These are phyloP conservation scores for Eupristina koningsbergeri DNA, from an alignment of 1,140 invertebrate genomes.

Conservation along the genomic window DNA sequence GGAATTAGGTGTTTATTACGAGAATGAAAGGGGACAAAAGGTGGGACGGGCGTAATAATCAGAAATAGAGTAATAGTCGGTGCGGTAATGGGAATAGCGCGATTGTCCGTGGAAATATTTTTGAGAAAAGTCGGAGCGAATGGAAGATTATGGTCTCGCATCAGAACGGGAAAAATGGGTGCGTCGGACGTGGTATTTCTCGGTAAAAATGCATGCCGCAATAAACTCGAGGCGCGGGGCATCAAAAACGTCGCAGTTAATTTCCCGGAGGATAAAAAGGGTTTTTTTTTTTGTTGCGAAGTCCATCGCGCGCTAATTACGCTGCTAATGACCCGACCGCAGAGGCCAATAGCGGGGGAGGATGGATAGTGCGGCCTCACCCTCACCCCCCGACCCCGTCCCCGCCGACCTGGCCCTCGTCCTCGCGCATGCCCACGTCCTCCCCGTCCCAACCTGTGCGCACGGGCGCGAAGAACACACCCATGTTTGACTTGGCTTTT, in stretches of 20 bases:
- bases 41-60: too few relatives aligned
- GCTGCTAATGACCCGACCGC: background rate
- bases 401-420: slow-evolving; percentile 33
- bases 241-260: background rate
- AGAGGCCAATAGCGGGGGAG: slow-evolving; percentile 5
- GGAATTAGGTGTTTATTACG: too few relatives aligned
- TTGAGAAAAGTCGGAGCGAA: too few relatives aligned
- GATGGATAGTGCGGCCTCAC: background rate
- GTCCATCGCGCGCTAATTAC: background rate
- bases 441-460: slow-evolving; percentile 62
- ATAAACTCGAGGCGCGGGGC: background rate
- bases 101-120: slow-evolving; percentile 30
- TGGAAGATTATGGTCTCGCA: too few relatives aligned
- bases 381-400: background rate
- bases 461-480: slow-evolving; percentile 61
- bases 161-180: background rate
- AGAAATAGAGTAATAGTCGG: background rate
- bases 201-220: background rate
- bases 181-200: background rate
- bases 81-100: slow-evolving; percentile 3
- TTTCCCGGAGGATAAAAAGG: background rate
- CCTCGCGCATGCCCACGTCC: slow-evolving; percentile 39
- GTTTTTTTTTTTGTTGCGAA: too few relatives aligned
- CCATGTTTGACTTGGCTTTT: slow-evolving; percentile 72
- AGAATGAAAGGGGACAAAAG: too few relatives aligned